phyloP scores from a whole-genome alignment of 2,113 vertebrate species.

The Mola mola region DNA sequence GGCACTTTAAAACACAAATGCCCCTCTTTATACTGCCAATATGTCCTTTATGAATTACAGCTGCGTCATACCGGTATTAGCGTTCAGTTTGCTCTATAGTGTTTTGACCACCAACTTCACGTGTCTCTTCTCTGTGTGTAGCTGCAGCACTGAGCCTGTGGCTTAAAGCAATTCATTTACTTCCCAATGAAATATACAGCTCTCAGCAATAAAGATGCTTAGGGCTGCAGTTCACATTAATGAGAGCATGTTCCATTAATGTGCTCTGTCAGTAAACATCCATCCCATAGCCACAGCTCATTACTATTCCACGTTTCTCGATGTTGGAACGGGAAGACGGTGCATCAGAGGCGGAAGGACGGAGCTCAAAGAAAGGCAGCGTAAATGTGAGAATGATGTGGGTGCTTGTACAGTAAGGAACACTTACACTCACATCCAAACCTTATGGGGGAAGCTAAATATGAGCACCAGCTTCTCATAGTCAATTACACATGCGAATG shows the following conservation, averaged over 20 bases:
- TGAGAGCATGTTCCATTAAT: conserved; percentile 67
- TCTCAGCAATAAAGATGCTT: conserved; percentile 50
- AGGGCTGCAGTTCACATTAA: conserved; percentile 54
- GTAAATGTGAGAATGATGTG: too few relatives aligned
- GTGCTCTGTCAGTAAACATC: conserved; percentile 59
- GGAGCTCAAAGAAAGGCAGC: too few relatives aligned
- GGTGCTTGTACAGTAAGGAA: too few relatives aligned
- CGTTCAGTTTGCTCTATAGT: conserved; percentile 3
- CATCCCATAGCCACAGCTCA: conserved; percentile 15
- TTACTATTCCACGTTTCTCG: conserved; percentile 21
- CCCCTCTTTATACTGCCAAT: conserved; percentile 28
- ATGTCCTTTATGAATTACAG: conserved; percentile 27
- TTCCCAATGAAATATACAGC: conserved; percentile 45
- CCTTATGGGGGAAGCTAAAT: too few relatives aligned
- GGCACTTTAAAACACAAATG: conserved; percentile 20
- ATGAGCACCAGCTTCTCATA: too few relatives aligned
- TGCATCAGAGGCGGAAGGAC: too few relatives aligned
- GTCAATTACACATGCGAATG: conserved; percentile 53
- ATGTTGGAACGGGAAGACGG: conserved; percentile 8
- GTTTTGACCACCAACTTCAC: conserved; percentile 21
- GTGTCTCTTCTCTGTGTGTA: neutral
- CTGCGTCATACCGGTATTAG: neutral
- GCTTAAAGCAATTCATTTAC: conserved; percentile 49
- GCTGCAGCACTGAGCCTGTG: neutral
- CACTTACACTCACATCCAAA: too few relatives aligned